Conservation (phyloP, 1,140 invertebrate species). For the Drosophila takahashii region DNA sequence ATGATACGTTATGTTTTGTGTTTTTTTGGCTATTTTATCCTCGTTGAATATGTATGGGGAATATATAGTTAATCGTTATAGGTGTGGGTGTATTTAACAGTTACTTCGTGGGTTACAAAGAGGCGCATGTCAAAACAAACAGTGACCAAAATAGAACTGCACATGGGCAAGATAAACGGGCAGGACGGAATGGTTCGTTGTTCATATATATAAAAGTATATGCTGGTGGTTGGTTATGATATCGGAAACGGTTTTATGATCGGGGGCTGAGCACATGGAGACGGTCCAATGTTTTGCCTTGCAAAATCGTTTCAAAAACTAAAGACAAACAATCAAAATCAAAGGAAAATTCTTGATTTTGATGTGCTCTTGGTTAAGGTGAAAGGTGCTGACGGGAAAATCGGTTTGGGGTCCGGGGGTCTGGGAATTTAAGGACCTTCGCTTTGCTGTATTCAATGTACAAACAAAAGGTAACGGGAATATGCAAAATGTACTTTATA, state of each 20-base stretch:
- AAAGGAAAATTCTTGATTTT: conserved; percentile 32
- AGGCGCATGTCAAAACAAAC: conserved; percentile 73
- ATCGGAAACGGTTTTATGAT: conserved; percentile 14
- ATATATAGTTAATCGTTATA: conserved; percentile 43
- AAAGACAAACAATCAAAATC: conserved; percentile 40
- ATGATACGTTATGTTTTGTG: conserved; percentile 39
- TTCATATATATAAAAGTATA: conserved; percentile 23
- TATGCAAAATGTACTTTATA: conserved; percentile 67
- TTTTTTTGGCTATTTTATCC: conserved; percentile 1
- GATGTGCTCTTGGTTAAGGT: conserved; percentile 54
- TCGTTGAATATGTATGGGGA: conserved; percentile 47
- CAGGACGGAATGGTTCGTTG: conserved; percentile 47
- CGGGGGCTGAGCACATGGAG: conserved; percentile 32
- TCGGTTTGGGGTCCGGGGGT: conserved; percentile 16
- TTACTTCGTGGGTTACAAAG: conserved; percentile 60
- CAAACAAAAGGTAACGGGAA: conserved; percentile 42
- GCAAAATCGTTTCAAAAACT: conserved; percentile 43
- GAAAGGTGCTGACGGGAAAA: conserved; percentile 29
- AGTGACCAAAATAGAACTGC: conserved; percentile 66
- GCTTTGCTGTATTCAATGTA: conserved; percentile 51
- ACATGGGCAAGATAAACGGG: conserved; percentile 61
- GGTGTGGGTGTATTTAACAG: conserved; percentile 44
- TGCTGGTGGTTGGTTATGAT: conserved; percentile 15
- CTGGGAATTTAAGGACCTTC: conserved; percentile 19
- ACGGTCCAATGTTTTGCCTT: conserved; percentile 33